Evolutionary conservation across 2,113 vertebrate species (phyloP), one percentile per base, ranked within the genome.

Genomic region (Nyctereutes procyonoides): DNA sequence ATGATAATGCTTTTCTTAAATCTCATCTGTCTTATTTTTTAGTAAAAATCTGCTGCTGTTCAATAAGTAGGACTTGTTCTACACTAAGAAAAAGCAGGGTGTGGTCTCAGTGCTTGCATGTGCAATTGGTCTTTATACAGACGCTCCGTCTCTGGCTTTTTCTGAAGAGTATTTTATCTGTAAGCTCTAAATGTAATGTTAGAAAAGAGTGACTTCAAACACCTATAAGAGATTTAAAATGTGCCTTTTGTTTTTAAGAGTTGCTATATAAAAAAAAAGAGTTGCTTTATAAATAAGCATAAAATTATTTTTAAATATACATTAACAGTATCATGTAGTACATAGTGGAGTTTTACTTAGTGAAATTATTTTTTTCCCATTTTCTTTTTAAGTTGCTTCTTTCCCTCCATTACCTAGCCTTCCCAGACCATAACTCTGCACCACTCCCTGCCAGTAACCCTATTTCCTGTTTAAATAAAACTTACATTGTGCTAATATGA

Each of bases 1-100:
- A 55, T 24, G 38, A 85, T 55, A 93, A 93, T 86, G 58, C n/a
- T 80, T 87, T 73, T 22, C 82, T 96, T 84, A 79, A 62, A 71
- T 84, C 62, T 79, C 55, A 63, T 62, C 63, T 71, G 71, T 62
- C 71, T 79, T 85, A 80, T 43, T 73, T 82, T 96, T 73, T 8
- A 77, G 71, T 85, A 28, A 79, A 83, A 80, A 56, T 85, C 5
- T 69, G 38, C 58, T 83, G 14, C 22, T 63, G 24, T 88, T 79
- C 22, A 62, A 17, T 62, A 67, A 53, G 58, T 43, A 32, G 88
- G 12, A 51, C 60, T 82, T 43, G 6, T 84, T 92, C 53, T 71
- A 17, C 10, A 55, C 26, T 14, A 51, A 79, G n/a, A 92, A 76
- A n/a, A n/a, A 4, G 6, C n/a, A 71, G 62, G 11, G 13, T 73